Evolutionary conservation across 1,140 invertebrate genomes (phyloP).

Genomic region (Drosophila eugracilis): DNA sequence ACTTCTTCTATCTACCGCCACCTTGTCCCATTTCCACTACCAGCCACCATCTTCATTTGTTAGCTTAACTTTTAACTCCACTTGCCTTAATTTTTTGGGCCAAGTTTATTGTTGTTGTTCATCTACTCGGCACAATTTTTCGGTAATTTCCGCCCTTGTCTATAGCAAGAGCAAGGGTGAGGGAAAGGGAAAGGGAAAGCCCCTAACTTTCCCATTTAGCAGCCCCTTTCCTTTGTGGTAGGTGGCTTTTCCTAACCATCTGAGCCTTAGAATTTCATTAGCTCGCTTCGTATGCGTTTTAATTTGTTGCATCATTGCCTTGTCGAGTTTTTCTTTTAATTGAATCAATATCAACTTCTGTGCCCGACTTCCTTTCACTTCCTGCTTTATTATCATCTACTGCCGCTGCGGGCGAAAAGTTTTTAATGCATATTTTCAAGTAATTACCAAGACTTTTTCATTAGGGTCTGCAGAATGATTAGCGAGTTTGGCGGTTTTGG

Average conservation of each 20-base stretch:
- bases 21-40: constrained; percentile 16
- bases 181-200: too few relatives aligned
- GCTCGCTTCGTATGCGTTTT: constrained; percentile 63
- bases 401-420: constrained; percentile 31
- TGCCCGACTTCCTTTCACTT: constrained; percentile 2
- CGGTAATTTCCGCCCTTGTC: constrained; percentile 67
- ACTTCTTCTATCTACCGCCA: too few relatives aligned
- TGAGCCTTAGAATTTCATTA: constrained; percentile 71
- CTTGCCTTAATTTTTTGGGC: constrained; percentile 75
- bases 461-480: constrained; percentile 28
- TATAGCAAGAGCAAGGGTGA: constrained; percentile 11
- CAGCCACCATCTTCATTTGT: constrained; percentile 73
- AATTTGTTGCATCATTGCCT: constrained; percentile 79
- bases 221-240: neutral
- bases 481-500: constrained; percentile 4
- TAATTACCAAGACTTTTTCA: constrained; percentile 61
- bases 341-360: constrained; percentile 65
- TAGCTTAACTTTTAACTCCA: constrained; percentile 81
- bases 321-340: constrained; percentile 62
- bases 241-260: constrained; percentile 21
- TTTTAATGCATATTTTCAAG: constrained; percentile 70
- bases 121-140: constrained; percentile 71
- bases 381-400: constrained; percentile 25
- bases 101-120: constrained; percentile 69
- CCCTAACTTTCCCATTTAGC: constrained; percentile 20